phyloP scores from a whole-genome alignment of 2,113 vertebrate species.

The Donacobius atricapilla region DNA sequence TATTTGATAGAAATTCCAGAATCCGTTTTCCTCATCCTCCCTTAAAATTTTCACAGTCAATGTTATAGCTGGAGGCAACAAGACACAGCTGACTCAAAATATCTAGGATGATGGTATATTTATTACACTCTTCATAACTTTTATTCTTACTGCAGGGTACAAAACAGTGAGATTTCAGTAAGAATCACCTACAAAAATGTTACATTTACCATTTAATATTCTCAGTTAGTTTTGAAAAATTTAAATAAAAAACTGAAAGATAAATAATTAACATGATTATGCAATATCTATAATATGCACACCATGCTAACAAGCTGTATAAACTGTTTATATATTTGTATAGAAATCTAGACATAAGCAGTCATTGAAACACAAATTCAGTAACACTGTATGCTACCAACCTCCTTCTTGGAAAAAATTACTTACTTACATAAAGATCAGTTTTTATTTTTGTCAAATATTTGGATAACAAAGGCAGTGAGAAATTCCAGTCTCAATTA shows the following conservation, averaged over 20 bases:
- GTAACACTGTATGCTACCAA: not conserved
- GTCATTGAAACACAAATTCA: not conserved
- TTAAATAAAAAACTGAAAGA: not conserved
- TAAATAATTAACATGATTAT: not conserved
- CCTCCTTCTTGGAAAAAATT: not conserved
- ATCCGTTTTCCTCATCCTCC: not conserved
- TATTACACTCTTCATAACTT: not conserved
- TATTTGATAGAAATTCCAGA: not conserved
- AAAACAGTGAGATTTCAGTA: not conserved
- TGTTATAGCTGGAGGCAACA: not conserved
- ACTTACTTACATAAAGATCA: not conserved
- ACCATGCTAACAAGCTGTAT: not conserved
- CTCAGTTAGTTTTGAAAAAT: not conserved
- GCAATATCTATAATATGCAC: not conserved
- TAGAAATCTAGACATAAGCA: not conserved
- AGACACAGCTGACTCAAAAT: not conserved
- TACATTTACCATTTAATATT: not conserved
- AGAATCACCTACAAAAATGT: not conserved
- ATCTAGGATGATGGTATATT: not conserved
- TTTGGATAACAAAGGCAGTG: not conserved
- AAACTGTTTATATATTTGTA: not conserved
- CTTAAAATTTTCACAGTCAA: not conserved
- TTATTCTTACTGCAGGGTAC: not conserved
- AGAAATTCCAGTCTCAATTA: not conserved
- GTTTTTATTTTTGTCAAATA: not conserved